phyloP scores from a whole-genome alignment of 2,888 invertebrate genomes.

The Conus canariensis region DNA sequence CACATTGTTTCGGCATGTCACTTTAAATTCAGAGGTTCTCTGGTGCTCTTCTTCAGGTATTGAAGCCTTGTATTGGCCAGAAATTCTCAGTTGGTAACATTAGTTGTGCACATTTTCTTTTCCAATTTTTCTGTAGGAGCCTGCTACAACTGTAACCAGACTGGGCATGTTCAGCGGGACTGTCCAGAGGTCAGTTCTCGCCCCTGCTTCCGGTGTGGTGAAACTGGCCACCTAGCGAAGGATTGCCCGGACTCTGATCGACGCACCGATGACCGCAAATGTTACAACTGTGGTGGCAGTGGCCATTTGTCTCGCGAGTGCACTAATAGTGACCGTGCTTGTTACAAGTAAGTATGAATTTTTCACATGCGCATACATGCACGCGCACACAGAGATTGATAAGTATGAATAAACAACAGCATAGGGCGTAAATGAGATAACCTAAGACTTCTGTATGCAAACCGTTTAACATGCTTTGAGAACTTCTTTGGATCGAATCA shows the following conservation, averaged over 20 bases:
- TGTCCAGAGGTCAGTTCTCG: slow-evolving; percentile 90
- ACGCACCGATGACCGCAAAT: slow-evolving; percentile 79
- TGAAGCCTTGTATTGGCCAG: too few relatives aligned
- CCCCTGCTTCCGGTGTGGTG: slow-evolving; percentile 81
- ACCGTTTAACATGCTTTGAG: too few relatives aligned
- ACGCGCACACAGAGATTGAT: background rate
- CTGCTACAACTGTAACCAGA: slow-evolving; percentile 97
- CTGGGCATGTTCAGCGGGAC: slow-evolving; percentile 90
- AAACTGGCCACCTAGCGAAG: slow-evolving; percentile 91
- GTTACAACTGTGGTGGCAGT: slow-evolving; percentile 79
- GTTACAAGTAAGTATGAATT: slow-evolving; percentile 31
- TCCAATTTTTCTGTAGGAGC: slow-evolving; percentile 81
- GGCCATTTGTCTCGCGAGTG: slow-evolving; percentile 97
- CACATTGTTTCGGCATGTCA: too few relatives aligned
- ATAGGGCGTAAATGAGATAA: too few relatives aligned
- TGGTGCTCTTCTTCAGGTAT: too few relatives aligned
- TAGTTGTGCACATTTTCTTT: too few relatives aligned
- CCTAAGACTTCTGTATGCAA: too few relatives aligned
- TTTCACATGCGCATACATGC: background rate
- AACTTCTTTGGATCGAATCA: too few relatives aligned
- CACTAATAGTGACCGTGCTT: slow-evolving; percentile 78
- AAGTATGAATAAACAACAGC: too few relatives aligned
- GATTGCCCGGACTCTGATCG: slow-evolving; percentile 86
- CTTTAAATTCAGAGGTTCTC: too few relatives aligned
- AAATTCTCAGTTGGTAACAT: too few relatives aligned